Evolutionary conservation across 2,113 vertebrate genomes (phyloP), one percentile per base, ranked within the genome.

Genomic region (Origma solitaria): DNA sequence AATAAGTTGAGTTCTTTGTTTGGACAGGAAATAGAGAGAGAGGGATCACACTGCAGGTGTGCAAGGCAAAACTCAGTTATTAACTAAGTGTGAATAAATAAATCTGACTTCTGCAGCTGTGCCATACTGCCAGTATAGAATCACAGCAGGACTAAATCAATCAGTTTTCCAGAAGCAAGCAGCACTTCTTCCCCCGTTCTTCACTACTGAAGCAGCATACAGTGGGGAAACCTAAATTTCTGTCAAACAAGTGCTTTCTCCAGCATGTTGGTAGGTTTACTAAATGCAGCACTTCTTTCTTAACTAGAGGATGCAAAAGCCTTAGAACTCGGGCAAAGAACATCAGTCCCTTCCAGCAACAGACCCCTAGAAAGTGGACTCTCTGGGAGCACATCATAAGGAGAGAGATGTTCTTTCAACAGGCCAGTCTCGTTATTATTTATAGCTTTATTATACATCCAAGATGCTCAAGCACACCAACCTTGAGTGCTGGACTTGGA

Each of bases 161-260:
- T 20, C 19, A 3, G 14, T 45, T 85, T 70, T 45, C 28, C 42
- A 50, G 42, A 12, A 49, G 33, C 16, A 38, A 76, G 16, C 11
- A 47, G 10, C 9, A 38, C 9, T 68, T 31, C 15, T 47, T 35
- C 25, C 40, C 27, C 33, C 47, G 21, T 16, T 76, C 80, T 42
- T 70, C 35, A 8, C 24, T 49, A 9, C 22, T 23, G 42, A 65
- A 77, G 72, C 37, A 66, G n/a, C 2, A 1, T 6, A 37, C 7
- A 0, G 0, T 4, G 25, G 11, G 20, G 13, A n/a, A 57, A 64
- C 27, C 24, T 21, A 47, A 1, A 33, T 15, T 31, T 31, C 35
- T 57, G 40, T 40, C 37, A 45, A 49, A 51, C 21, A 35, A 68
- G 35, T 23, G 23, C 6, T 23, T 75, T 78, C 45, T 51, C 21